Conservation (phyloP, 2,797 vertebrate genomes). For the Cyprinella venusta region DNA sequence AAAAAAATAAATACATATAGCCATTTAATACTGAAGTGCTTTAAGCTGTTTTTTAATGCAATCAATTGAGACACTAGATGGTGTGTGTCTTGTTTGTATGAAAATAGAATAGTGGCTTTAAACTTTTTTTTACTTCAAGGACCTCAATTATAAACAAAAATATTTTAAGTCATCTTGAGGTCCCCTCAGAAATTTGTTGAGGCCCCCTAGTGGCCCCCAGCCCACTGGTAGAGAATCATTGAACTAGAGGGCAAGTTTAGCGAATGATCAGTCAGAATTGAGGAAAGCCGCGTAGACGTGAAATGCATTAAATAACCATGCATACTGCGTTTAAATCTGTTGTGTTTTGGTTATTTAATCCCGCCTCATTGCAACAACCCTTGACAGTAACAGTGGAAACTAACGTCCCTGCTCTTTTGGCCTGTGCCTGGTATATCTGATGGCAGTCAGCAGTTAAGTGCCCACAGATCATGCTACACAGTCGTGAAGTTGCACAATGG, state of each 20-base stretch:
- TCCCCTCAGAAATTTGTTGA: not conserved
- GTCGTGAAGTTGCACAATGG: slow-evolving; percentile 44
- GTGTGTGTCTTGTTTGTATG: not conserved
- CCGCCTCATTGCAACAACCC: not conserved
- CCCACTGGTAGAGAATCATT: not conserved
- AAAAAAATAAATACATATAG: not conserved
- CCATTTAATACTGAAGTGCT: not conserved
- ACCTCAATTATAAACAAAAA: not conserved
- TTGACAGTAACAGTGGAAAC: slow-evolving; percentile 39
- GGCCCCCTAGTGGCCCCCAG: not conserved
- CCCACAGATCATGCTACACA: slow-evolving; percentile 39
- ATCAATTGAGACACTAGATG: not conserved
- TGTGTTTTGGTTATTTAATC: not conserved
- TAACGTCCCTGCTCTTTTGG: slow-evolving; percentile 16
- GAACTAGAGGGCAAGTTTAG: not conserved
- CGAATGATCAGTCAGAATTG: not conserved
- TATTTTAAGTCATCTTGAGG: not conserved
- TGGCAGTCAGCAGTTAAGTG: slow-evolving; percentile 45
- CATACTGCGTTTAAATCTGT: not conserved
- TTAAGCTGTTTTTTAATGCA: not conserved
- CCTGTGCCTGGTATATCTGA: slow-evolving; percentile 46
- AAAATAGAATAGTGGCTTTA: not conserved
- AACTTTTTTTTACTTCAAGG: not conserved
- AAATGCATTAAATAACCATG: not conserved
- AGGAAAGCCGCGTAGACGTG: not conserved